Percentiles rank a stretch among this genome's conserved stretches.
These are phyloP conservation scores for Monodelphis domestica DNA, from an alignment of 2,797 vertebrate genomes.

Conservation along the genomic window DNA sequence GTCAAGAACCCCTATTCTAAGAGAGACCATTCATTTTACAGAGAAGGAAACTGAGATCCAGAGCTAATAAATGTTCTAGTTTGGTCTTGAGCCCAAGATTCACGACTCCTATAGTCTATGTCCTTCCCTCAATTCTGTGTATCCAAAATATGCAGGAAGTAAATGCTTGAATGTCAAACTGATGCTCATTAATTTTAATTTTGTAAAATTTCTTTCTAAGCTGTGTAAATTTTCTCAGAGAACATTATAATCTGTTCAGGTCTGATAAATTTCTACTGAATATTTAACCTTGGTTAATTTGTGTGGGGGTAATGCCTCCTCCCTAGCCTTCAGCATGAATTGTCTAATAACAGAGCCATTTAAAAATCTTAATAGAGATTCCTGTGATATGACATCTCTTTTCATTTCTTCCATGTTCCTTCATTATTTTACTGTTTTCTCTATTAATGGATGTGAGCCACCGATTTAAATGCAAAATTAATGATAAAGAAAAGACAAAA, in stretches of 20 bases:
- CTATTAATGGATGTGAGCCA: conserved; percentile 48
- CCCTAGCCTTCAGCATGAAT: conserved; percentile 45
- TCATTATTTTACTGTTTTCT: conserved; percentile 53
- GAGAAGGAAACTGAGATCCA: background rate
- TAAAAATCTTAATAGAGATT: conserved; percentile 68
- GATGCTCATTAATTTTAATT: conserved; percentile 80
- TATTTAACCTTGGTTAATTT: conserved; percentile 76
- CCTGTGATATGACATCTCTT: conserved; percentile 46
- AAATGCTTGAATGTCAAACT: conserved; percentile 40
- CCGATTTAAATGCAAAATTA: conserved; percentile 56
- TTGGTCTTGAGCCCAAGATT: background rate
- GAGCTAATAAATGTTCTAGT: background rate
- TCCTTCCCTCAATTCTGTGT: background rate
- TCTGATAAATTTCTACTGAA: conserved; percentile 64
- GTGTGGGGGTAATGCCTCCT: conserved; percentile 47
- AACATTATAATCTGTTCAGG: conserved; percentile 68
- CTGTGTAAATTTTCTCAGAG: conserved; percentile 67
- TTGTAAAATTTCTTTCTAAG: conserved; percentile 67
- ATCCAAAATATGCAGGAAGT: background rate
- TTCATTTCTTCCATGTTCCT: conserved; percentile 43
- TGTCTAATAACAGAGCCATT: conserved; percentile 62
- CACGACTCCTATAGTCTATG: background rate
- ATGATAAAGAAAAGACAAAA: conserved; percentile 53
- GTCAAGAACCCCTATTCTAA: background rate
- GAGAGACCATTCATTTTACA: background rate